These are phyloP conservation scores for Keiferia lycopersicella DNA, from an alignment of 2,888 invertebrate genomes.

Conservation along the genomic window DNA sequence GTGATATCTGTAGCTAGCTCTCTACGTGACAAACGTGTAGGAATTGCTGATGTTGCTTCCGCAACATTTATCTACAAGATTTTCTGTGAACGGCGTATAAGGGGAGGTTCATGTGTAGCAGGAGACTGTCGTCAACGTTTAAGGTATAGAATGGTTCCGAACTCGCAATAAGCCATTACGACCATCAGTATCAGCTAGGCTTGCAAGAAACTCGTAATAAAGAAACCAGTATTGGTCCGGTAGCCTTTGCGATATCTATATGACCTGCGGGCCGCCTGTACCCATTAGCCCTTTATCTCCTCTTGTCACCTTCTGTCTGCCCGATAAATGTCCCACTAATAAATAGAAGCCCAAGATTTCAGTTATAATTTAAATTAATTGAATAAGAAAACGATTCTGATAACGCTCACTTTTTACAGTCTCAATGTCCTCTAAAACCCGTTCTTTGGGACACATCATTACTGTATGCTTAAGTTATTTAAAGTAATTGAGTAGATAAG, in stretches of 20 bases:
- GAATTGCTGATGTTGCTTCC: no score
- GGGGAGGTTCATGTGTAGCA: no score
- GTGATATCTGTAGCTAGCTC: no score
- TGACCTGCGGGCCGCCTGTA: constrained; percentile 37
- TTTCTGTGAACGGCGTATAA: no score
- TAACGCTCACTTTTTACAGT: constrained; percentile 54
- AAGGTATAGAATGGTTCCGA: neutral
- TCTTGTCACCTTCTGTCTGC: constrained; percentile 49
- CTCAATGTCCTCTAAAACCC: constrained; percentile 48
- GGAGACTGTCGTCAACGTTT: no score
- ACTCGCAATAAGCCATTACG: neutral
- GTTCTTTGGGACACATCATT: constrained; percentile 46
- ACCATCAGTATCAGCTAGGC: neutral
- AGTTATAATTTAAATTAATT: constrained; percentile 59
- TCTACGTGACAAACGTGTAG: no score
- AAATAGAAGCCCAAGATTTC: constrained; percentile 56
- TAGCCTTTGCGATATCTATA: constrained; percentile 44
- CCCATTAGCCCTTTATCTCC: constrained; percentile 49
- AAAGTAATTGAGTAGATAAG: constrained; percentile 67
- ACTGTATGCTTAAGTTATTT: constrained; percentile 61
- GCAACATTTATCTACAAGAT: no score
- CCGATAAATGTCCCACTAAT: constrained; percentile 46
- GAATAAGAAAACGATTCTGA: constrained; percentile 53
- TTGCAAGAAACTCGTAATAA: constrained; percentile 14
- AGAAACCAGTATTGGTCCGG: constrained; percentile 27